A percentile compares a stretch with the other conserved stretches of the same genome.
Evolutionary conservation across 1,140 invertebrate genomes (phyloP).

Genomic region (Rhopalosiphum maidis): DNA sequence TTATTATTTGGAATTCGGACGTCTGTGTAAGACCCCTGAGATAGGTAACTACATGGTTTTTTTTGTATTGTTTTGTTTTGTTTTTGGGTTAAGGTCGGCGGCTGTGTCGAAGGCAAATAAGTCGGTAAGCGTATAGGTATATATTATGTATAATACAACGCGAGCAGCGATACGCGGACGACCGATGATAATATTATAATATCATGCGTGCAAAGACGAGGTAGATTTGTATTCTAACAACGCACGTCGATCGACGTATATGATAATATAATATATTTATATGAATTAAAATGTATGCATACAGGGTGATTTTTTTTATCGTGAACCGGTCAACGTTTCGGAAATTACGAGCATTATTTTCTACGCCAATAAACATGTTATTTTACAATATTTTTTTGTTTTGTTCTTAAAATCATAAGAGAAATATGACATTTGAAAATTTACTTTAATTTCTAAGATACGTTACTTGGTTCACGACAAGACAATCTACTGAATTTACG

Average conservation of each 20-base stretch:
- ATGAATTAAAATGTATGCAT: not conserved
- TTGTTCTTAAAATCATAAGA: not conserved
- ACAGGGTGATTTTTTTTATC: not conserved
- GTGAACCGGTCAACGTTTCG: not conserved
- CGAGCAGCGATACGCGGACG: not conserved
- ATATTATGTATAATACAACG: not conserved
- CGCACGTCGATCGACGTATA: not conserved
- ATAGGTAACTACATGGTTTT: not conserved
- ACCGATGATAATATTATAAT: not conserved
- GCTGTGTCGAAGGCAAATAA: not conserved
- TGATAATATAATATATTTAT: not conserved
- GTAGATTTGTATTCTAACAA: not conserved
- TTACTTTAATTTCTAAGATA: not conserved
- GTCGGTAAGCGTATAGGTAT: not conserved
- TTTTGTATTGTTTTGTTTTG: too few species aligned
- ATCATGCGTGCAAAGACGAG: not conserved
- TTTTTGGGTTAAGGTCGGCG: constrained; percentile 28
- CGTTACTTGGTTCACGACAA: not conserved
- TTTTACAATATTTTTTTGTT: too few species aligned
- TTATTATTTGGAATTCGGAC: not conserved
- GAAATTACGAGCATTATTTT: not conserved
- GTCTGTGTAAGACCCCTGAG: not conserved
- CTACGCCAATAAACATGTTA: too few species aligned
- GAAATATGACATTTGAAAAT: not conserved
- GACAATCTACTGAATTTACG: not conserved